Conservation (phyloP, 1,140 invertebrate species). For the Papilio machaon region DNA sequence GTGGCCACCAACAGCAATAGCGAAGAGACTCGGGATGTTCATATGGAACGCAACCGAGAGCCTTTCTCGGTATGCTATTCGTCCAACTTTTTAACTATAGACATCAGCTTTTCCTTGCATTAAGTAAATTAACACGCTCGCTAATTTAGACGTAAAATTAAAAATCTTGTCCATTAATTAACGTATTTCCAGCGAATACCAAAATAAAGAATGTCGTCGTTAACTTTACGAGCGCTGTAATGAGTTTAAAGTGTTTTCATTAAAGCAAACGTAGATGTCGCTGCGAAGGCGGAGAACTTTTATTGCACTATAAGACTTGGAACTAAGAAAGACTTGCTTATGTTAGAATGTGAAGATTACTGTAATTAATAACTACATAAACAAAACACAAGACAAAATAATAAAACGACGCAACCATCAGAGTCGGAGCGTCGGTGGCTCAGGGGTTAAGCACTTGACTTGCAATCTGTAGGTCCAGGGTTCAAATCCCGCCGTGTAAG, state of each 20-base stretch:
- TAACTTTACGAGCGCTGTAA: conserved; percentile 1
- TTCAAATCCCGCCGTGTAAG: too few species aligned
- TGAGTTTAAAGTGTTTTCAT: conserved; percentile 11
- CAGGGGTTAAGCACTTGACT: too few species aligned
- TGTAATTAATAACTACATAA: too few species aligned
- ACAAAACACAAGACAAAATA: too few species aligned
- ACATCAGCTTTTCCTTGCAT: neutral
- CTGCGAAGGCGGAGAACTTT: neutral
- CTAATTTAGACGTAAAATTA: neutral
- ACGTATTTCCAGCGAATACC: conserved; percentile 1
- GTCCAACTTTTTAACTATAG: too few species aligned
- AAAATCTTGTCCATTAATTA: neutral
- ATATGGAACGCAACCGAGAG: too few species aligned
- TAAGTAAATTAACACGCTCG: neutral
- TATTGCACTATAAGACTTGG: neutral
- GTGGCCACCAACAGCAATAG: too few species aligned
- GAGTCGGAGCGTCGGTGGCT: too few species aligned
- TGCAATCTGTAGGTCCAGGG: too few species aligned
- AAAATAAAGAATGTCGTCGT: conserved; percentile 12
- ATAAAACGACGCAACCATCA: too few species aligned
- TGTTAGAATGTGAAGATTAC: neutral
- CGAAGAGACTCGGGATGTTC: too few species aligned
- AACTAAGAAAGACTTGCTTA: neutral
- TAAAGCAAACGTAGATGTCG: neutral
- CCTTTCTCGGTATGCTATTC: too few species aligned